Evolutionary conservation across 2,888 invertebrate species (phyloP).

Genomic region (Apodemia duryi): DNA sequence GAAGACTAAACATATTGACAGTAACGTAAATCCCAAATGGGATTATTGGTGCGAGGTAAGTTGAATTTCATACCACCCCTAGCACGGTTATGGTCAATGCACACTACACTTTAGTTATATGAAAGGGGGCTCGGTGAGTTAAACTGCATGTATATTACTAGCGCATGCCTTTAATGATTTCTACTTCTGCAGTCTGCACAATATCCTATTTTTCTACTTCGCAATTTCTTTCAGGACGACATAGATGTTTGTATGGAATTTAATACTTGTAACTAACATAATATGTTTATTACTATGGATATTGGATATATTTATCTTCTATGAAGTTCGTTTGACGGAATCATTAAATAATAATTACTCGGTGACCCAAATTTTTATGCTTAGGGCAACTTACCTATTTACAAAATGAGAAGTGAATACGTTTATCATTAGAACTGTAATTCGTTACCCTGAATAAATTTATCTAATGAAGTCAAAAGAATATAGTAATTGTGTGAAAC

Average conservation of each 20-base stretch:
- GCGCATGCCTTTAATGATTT: conserved; percentile 6
- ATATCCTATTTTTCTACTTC: conserved; percentile 2
- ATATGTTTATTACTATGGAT: neutral
- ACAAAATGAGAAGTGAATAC: neutral
- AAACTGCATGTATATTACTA: conserved; percentile 1
- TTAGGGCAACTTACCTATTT: neutral
- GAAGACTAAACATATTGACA: conserved; percentile 95
- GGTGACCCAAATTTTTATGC: neutral
- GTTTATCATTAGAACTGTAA: neutral
- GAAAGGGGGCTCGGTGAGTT: conserved; percentile 6
- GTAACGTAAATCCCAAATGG: conserved; percentile 97
- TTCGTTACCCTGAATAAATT: neutral
- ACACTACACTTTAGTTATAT: conserved; percentile 19
- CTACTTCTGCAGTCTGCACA: conserved; percentile 1
- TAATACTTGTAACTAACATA: conserved; percentile 12
- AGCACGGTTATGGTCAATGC: conserved; percentile 37
- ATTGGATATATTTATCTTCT: neutral
- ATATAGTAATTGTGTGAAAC: too few relatives aligned
- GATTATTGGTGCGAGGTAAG: conserved; percentile 98
- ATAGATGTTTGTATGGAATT: neutral
- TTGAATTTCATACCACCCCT: conserved; percentile 23
- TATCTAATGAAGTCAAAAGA: neutral
- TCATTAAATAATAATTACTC: neutral
- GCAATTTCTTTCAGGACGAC: neutral
- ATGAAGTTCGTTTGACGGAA: neutral